Evolutionary conservation across 2,113 vertebrate species (phyloP), one percentile per base, ranked within the genome.

Genomic region (Canis aureus): DNA sequence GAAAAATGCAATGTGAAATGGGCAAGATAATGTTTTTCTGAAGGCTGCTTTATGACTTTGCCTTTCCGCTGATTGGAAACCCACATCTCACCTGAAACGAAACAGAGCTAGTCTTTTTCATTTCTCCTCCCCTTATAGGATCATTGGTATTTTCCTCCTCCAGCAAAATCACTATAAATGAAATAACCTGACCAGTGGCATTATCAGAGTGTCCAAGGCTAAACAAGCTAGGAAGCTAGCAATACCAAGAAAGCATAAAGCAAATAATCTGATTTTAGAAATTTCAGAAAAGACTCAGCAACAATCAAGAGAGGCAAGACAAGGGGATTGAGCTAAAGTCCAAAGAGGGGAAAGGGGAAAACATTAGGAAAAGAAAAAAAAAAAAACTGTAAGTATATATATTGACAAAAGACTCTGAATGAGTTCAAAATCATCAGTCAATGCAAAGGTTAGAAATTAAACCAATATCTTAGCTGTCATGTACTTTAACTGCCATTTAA

Each of bases 211-310:
- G 86, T 86, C 53, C 25, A 53, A 76, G 43, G 87, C 81, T 69
- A 92, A 10, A 51, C 27, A 86, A 92, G n/a, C 35, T 49, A 76
- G 20, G 17, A 92, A 88, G 15, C 27, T 78, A 82, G 43, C 11
- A 84, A 80, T 38, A 64, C 15, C 11, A 84, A 91, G 78, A 80
- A 82, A 91, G 96, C 87, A 83, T 35, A 25, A 82, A 91, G 15
- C 11, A 90, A 78, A 55, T 23, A 79, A 38, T 29, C 32, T 83
- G 32, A 94, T 79, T 69, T 94, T 97, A 43, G 80, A 60, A 59
- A 22, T 93, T 84, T 13, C 23, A 69, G 29, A 59, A 95, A 53
- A 92, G 32, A 71, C 6, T 64, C 38, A 67, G 51, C 62, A 7
- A 82, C 22, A 60, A 38, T 66, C 25, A 64, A 87, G 27, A 90